Conservation (phyloP, 2,113 vertebrate genomes). For the Tachuris rubrigastra region DNA sequence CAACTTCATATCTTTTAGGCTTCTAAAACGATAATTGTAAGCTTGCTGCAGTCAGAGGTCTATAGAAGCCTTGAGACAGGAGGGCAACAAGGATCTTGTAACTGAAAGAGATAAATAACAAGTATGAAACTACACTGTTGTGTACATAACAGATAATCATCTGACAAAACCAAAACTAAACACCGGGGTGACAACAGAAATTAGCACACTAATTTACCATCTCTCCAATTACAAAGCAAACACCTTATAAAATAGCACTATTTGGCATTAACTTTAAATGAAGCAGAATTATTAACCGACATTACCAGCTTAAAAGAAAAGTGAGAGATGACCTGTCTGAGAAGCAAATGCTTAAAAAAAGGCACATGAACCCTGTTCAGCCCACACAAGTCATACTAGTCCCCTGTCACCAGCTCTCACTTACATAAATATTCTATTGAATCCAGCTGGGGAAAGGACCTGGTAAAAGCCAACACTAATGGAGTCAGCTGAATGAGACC, state of each 20-base stretch:
- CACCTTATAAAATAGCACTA: conserved; percentile 5
- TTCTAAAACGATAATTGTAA: background rate
- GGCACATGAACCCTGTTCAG: background rate
- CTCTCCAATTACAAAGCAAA: conserved; percentile 30
- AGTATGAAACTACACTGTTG: background rate
- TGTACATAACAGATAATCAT: conserved; percentile 20
- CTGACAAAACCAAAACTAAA: background rate
- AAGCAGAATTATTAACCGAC: background rate
- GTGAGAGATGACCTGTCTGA: background rate
- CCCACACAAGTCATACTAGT: background rate
- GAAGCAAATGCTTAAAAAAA: background rate
- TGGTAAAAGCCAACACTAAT: background rate
- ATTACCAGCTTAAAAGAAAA: background rate
- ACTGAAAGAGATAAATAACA: background rate
- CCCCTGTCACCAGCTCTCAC: background rate
- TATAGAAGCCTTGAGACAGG: background rate
- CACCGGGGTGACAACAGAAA: background rate
- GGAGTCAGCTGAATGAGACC: conserved; percentile 6
- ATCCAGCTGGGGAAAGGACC: conserved; percentile 3
- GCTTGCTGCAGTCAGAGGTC: background rate
- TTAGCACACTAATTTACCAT: conserved; percentile 33
- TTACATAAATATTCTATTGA: conserved; percentile 15
- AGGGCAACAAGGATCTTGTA: background rate
- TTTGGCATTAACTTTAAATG: background rate
- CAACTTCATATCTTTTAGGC: background rate